Base-by-base conservation (phyloP, 2,888 invertebrate genomes). In the Apantesis nais region DNA sequence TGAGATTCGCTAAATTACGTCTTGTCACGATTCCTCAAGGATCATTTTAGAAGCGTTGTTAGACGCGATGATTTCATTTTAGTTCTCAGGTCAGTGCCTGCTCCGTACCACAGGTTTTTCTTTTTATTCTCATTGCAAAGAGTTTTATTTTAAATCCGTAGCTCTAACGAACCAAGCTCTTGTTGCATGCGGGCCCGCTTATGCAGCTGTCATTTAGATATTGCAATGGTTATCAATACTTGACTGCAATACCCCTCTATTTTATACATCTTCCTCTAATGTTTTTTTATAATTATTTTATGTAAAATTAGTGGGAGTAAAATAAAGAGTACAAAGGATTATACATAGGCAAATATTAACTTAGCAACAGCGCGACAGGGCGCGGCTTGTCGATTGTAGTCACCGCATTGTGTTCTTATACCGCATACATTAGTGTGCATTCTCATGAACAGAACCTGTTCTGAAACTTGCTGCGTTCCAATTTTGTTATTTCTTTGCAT, bases 131-230 rank as follows among this genome's bases (percentile, higher is more conserved):
- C 86, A 81, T 84, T 85, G 88, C 86, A 85, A 88, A 86, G 88
- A 87, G 89, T 92, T 94, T 93, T 94, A 93, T 94, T 94, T 93
- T 91, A 90, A 94, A 92, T 93, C 93, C 90, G 91, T 83, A 87
- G 89, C 89, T 90, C 90, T 93, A 93, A 93, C 93, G 93, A 93
- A 92, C 88, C 91, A 87, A 84, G 88, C 87, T 90, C 93, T 89
- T 88, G 90, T 90, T 89, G 90, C 90, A 87, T 86, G 88, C 86
- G 76, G 79, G 79, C 80, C 79, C 78, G 80, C 79, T 83, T 78
- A 82, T 85, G 89, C 89, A 89, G 88, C 90, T 91, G 91, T 85
- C 89, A 87, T 82, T 82, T 76, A 71, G 68, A 44, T 66, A 67
- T 75, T 73, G 72, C 76, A 78, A 82, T 78, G 74, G 75, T 78